A percentile compares a stretch with the other conserved stretches of the same genome.
Evolutionary conservation across 2,797 vertebrate species (phyloP).

Genomic region (Perodicticus potto): DNA sequence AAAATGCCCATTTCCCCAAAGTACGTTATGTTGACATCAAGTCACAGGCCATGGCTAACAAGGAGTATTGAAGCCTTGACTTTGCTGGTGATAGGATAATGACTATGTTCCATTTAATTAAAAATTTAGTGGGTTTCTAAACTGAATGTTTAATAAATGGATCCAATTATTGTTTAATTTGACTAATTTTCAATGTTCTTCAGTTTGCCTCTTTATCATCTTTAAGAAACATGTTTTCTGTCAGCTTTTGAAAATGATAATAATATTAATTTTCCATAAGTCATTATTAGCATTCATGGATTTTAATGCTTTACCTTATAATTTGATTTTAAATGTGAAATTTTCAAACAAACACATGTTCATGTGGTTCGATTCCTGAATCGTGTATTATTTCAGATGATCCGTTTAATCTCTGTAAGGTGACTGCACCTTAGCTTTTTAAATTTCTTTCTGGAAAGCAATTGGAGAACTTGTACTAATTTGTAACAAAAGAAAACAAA

Average conservation of each 20-base stretch:
- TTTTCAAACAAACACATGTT: not conserved
- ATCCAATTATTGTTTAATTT: not conserved
- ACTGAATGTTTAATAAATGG: not conserved
- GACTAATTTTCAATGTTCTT: not conserved
- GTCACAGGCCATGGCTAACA: not conserved
- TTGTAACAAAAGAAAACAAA: constrained; percentile 37
- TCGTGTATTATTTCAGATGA: not conserved
- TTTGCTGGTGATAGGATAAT: not conserved
- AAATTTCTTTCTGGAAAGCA: not conserved
- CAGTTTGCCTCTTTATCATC: not conserved
- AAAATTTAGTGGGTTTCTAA: not conserved
- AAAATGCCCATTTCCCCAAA: not conserved
- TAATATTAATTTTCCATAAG: not conserved
- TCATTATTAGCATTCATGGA: not conserved
- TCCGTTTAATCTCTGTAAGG: not conserved
- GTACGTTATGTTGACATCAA: not conserved
- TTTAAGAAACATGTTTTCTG: not conserved
- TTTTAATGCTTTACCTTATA: not conserved
- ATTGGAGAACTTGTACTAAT: constrained; percentile 13
- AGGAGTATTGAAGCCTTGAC: not conserved
- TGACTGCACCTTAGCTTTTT: not conserved
- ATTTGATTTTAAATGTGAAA: not conserved
- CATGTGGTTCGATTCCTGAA: not conserved
- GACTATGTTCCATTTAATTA: not conserved
- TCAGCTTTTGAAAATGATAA: constrained; percentile 29